phyloP scores from a whole-genome alignment of 2,797 vertebrate species.

The Chelon labrosus region DNA sequence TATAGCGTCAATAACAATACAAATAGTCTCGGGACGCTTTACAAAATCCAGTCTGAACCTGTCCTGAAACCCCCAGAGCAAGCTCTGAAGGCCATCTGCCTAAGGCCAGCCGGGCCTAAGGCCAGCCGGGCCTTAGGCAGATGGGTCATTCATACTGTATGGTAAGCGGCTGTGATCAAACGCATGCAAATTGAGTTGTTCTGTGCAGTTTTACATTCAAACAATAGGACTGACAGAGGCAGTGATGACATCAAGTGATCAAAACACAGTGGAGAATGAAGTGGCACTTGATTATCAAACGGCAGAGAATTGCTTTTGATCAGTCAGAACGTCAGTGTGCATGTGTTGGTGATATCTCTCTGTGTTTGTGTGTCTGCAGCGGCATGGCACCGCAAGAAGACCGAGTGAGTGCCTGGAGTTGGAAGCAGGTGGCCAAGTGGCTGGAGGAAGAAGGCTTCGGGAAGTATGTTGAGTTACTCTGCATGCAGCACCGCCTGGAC shows the following conservation, averaged over 20 bases:
- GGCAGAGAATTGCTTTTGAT: slow-evolving; percentile 4
- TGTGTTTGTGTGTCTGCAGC: slow-evolving; percentile 55
- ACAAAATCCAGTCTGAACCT: too few relatives aligned
- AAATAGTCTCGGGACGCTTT: too few relatives aligned
- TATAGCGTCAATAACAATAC: too few relatives aligned
- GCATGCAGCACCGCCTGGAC: slow-evolving; percentile 91
- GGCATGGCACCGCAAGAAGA: slow-evolving; percentile 66
- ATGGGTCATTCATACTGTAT: not conserved
- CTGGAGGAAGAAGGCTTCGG: slow-evolving; percentile 92
- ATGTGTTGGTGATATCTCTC: not conserved
- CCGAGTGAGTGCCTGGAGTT: slow-evolving; percentile 89
- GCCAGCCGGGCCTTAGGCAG: too few relatives aligned
- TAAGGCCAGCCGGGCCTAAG: too few relatives aligned
- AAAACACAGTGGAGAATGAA: slow-evolving; percentile 7
- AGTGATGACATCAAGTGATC: slow-evolving; percentile 15
- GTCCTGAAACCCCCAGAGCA: too few relatives aligned
- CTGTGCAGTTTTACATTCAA: slow-evolving; percentile 19
- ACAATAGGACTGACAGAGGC: slow-evolving; percentile 1
- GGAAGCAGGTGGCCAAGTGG: slow-evolving; percentile 91
- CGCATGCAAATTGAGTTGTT: not conserved
- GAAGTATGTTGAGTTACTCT: slow-evolving; percentile 91
- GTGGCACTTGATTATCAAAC: not conserved
- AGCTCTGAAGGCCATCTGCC: too few relatives aligned
- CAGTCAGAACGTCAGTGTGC: not conserved
- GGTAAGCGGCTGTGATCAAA: not conserved